A percentile compares a stretch with the other conserved stretches of the same genome.
Conservation (phyloP, 1,140 invertebrate species). For the Bombus consobrinus region DNA sequence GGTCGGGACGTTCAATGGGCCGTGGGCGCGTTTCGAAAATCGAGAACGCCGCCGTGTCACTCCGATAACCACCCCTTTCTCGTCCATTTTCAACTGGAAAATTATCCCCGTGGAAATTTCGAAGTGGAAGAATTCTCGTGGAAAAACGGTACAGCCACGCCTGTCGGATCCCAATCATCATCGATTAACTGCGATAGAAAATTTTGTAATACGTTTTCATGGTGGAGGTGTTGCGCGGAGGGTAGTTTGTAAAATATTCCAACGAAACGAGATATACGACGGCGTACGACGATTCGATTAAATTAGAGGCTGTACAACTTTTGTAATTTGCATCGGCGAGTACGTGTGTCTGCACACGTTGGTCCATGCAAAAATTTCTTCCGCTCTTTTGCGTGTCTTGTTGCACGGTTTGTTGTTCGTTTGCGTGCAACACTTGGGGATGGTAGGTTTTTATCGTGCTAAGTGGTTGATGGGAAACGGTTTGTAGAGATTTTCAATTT, state of each 20-base stretch:
- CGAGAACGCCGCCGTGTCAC: not conserved
- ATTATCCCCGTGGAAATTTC: constrained; percentile 15
- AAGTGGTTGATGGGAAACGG: not conserved
- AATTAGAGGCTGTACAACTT: not conserved
- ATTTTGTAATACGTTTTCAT: not conserved
- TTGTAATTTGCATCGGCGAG: not conserved
- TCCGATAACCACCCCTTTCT: no score
- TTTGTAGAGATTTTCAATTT: not conserved
- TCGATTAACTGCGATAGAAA: constrained; percentile 1
- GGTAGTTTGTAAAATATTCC: constrained; percentile 4
- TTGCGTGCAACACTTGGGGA: no score
- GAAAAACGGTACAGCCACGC: not conserved
- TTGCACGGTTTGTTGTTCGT: not conserved
- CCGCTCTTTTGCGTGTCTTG: not conserved
- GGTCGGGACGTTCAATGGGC: not conserved
- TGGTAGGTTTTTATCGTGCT: not conserved
- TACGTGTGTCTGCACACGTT: not conserved
- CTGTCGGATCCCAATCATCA: not conserved
- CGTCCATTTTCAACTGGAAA: not conserved
- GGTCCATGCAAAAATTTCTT: not conserved
- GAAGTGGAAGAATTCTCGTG: not conserved
- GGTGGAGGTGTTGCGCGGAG: not conserved
- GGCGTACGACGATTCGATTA: not conserved
- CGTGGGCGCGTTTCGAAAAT: not conserved
- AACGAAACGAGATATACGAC: not conserved